phyloP scores from a whole-genome alignment of 2,113 vertebrate species.

The Hyperopisus bebe region DNA sequence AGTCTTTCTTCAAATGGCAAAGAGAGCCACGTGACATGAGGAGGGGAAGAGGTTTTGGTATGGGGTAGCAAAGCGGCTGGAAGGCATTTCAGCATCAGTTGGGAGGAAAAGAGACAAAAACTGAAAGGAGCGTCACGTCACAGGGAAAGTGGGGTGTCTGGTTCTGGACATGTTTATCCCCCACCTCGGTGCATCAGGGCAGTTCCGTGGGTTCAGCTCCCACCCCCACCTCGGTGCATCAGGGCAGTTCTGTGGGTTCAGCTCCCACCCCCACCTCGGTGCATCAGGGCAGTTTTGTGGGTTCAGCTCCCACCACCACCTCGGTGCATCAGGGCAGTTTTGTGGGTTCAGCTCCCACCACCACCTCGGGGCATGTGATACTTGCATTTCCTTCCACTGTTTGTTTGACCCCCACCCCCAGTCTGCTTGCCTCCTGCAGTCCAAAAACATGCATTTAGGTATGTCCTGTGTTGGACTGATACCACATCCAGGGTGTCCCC shows the following conservation, averaged over 20 bases:
- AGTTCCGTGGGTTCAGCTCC: too few species aligned
- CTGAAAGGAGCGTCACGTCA: neutral
- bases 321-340: neutral
- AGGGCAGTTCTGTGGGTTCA: too few species aligned
- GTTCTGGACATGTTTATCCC: neutral
- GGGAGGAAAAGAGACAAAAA: neutral
- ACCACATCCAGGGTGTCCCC: neutral
- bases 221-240: neutral
- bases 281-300: neutral
- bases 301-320: too few species aligned
- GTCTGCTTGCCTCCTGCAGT: neutral
- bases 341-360: too few species aligned
- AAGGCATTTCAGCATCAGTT: neutral
- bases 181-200: too few species aligned
- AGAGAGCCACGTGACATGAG: neutral
- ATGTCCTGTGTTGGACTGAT: too few species aligned
- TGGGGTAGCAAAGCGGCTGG: neutral
- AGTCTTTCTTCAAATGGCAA: neutral
- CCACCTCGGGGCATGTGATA: neutral
- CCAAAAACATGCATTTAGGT: neutral
- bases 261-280: too few species aligned
- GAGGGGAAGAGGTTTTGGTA: neutral
- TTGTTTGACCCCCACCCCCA: neutral
- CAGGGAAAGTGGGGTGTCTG: neutral
- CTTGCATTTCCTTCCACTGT: neutral